These are phyloP conservation scores for Anthrax anthrax DNA, from an alignment of 2,888 invertebrate genomes.

Conservation along the genomic window DNA sequence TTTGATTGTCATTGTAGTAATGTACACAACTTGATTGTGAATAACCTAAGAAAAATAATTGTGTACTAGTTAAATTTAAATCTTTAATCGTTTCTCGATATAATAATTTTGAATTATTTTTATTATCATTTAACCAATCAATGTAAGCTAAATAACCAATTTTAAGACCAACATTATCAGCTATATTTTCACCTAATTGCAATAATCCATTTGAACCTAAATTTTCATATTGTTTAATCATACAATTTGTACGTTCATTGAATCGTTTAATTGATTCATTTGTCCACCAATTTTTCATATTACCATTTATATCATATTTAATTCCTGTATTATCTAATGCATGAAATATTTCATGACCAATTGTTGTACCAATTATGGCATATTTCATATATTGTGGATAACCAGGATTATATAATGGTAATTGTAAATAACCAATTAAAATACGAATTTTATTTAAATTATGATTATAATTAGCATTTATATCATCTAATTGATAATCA, in stretches of 20 bases:
- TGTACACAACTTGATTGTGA: conserved; percentile 16
- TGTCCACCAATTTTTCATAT: no score
- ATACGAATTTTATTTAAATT: conserved; percentile 86
- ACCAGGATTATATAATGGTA: conserved; percentile 73
- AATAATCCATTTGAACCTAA: conserved; percentile 12
- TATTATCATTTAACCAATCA: conserved; percentile 10
- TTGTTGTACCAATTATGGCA: conserved; percentile 14
- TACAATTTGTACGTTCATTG: neutral
- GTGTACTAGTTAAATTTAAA: conserved; percentile 10
- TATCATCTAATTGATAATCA: conserved; percentile 37
- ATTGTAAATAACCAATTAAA: conserved; percentile 82
- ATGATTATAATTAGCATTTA: conserved; percentile 81
- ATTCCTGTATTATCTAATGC: conserved; percentile 14
- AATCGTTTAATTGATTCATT: neutral
- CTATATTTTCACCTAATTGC: conserved; percentile 15
- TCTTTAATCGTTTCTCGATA: conserved; percentile 13
- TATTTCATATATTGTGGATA: conserved; percentile 44
- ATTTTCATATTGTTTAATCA: neutral
- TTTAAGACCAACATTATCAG: conserved; percentile 16
- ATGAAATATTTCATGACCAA: conserved; percentile 17
- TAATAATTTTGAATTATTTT: conserved; percentile 3
- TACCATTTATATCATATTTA: no score
- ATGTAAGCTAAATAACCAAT: conserved; percentile 14
- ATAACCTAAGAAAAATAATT: conserved; percentile 15
- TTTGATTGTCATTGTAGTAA: no score